Base-by-base conservation (phyloP, 2,888 invertebrate species). In the Mechanitis mazaeus region DNA sequence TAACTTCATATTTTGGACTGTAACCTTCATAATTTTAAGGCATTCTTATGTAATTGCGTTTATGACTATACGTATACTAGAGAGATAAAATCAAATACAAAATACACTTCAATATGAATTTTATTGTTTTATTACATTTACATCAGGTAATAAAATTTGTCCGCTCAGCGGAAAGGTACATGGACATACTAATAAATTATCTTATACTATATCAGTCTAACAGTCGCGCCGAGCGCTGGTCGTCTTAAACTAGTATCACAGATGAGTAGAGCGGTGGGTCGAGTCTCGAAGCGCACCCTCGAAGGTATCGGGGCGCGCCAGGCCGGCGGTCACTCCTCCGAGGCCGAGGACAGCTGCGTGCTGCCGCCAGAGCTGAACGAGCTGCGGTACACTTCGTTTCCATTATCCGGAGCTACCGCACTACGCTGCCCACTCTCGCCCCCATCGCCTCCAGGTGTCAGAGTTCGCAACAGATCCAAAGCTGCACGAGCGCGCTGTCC, bases 321-420 rank as follows among this genome's bases (percentile, higher is more conserved):
- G 47, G 73, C 66, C 61, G 66, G 66, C 60, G 66, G 89, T 88
- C 89, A 89, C 83, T 92, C 92, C 76, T 92, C 92, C 74, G 92
- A 92, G 31, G 91, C 91, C 65, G 91, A 92, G 61, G 92, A 92
- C 70, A 92, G 90, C 81, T 92, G 92, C 59, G 92, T 92, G 80
- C 92, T 93, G 73, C 89, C 89, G 81, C 92, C 93, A 63, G 92
- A 93, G 75, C 93, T 93, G 82, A 93, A 93, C 64, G 93, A 93
- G 71, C 92, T 88, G 63, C 93, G 90, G 75, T 92, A 91, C 45
- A 87, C 91, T 69, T 90, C 90, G 47, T 87, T 83, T 54, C 85
- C 90, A 90, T 87, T 80, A 74, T 80, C 81, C 76, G 81, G 68
- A 68, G 76, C 70, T 47, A 77, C 58, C n/a, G 61, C 56, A 31